Evolutionary conservation across 2,113 vertebrate genomes (phyloP).

Genomic region (Emydura subglobosa): DNA sequence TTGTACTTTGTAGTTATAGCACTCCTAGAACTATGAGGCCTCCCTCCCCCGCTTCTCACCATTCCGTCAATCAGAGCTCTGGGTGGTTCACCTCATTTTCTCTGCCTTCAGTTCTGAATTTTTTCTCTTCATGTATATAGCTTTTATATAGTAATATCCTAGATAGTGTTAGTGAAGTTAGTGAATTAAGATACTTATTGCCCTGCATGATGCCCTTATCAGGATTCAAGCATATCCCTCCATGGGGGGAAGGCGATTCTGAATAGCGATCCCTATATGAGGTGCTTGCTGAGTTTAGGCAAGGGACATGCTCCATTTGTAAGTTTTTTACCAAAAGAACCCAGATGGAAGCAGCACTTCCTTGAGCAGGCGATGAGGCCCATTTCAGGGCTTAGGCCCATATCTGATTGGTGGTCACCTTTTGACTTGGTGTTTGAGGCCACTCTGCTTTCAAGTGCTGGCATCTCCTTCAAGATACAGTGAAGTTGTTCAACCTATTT

Average conservation of each 20-base stretch:
- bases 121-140: neutral
- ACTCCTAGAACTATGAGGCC: neutral
- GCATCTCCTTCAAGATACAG: neutral
- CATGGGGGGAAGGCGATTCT: too few relatives aligned
- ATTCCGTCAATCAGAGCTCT: neutral
- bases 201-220: too few relatives aligned
- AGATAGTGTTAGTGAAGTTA: neutral
- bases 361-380: neutral
- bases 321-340: too few relatives aligned
- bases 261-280: too few relatives aligned
- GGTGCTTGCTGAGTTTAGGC: too few relatives aligned
- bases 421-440: neutral
- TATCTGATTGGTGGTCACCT: neutral
- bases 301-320: too few relatives aligned
- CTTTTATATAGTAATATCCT: neutral
- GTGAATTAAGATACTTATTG: neutral
- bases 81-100: neutral
- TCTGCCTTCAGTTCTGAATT: neutral
- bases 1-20: neutral
- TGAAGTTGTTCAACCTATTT: neutral
- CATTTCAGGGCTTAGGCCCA: neutral
- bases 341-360: neutral
- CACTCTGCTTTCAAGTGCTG: neutral
- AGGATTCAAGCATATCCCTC: too few relatives aligned
- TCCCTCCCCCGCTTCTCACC: neutral